A percentile compares a stretch with the other conserved stretches of the same genome.
These are phyloP conservation scores for Erebia palarica DNA, from an alignment of 2,888 invertebrate species.

Conservation along the genomic window DNA sequence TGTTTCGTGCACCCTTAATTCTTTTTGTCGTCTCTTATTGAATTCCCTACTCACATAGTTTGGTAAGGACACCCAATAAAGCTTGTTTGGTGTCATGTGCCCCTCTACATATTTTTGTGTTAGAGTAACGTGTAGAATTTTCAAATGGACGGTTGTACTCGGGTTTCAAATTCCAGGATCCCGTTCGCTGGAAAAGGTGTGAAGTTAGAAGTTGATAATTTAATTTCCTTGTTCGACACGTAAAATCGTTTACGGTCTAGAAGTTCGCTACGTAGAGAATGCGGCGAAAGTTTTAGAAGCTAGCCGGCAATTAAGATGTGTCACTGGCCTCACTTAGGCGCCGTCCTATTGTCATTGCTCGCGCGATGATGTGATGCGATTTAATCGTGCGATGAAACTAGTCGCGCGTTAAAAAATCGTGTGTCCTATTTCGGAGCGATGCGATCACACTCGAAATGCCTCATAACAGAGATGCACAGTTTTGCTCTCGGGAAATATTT, in stretches of 20 bases:
- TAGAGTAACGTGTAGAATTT: slow-evolving; percentile 69
- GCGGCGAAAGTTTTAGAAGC: slow-evolving; percentile 43
- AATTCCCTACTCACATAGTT: slow-evolving; percentile 74
- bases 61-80: slow-evolving; percentile 76
- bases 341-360: too few species aligned
- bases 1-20: slow-evolving; percentile 65
- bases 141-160: slow-evolving; percentile 67
- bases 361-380: too few species aligned
- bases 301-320: slow-evolving; percentile 24
- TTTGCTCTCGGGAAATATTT: too few species aligned
- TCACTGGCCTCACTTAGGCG: slow-evolving; percentile 9
- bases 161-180: slow-evolving; percentile 66
- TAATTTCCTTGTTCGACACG: slow-evolving; percentile 79
- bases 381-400: too few species aligned
- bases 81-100: slow-evolving; percentile 69
- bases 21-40: slow-evolving; percentile 75
- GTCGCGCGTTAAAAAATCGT: too few species aligned
- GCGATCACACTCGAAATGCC: too few species aligned
- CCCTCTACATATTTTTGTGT: slow-evolving; percentile 70
- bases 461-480: too few species aligned
- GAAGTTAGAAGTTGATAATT: slow-evolving; percentile 79
- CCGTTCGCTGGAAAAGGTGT: slow-evolving; percentile 67
- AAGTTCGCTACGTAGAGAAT: slow-evolving; percentile 69
- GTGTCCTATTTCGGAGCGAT: too few species aligned
- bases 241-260: slow-evolving; percentile 77